These are phyloP conservation scores for Elmis aenea DNA, from an alignment of 2,888 invertebrate species.

Conservation along the genomic window DNA sequence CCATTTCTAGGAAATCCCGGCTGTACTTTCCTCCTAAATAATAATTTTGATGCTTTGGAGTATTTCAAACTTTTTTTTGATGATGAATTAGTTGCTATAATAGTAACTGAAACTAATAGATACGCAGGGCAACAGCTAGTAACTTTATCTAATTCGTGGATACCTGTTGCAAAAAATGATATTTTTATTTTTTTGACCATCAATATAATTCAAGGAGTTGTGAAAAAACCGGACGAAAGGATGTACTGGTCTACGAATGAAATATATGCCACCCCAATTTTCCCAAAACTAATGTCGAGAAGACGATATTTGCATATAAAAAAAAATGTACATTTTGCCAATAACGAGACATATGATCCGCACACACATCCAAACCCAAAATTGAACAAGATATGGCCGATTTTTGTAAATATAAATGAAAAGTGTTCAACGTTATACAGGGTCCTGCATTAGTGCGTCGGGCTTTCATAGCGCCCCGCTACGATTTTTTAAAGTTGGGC, in stretches of 20 bases:
- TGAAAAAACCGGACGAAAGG: too few species aligned
- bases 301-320: constrained; percentile 1
- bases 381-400: constrained; percentile 22
- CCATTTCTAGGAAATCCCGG: not conserved
- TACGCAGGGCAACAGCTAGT: constrained; percentile 4
- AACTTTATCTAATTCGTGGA: not conserved
- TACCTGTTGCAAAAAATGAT: not conserved
- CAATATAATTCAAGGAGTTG: constrained; percentile 3
- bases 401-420: constrained; percentile 12
- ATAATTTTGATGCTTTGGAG: not conserved
- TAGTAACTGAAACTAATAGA: too few species aligned
- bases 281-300: not conserved
- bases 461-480: too few species aligned
- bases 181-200: constrained; percentile 2
- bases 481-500: too few species aligned
- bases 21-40: not conserved
- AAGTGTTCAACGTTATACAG: constrained; percentile 10
- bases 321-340: constrained; percentile 2
- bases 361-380: constrained; percentile 16
- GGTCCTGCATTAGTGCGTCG: too few species aligned
- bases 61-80: constrained; percentile 1
- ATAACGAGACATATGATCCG: constrained; percentile 1
- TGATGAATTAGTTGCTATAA: constrained; percentile 1
- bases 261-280: constrained; percentile 1
- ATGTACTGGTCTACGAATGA: constrained; percentile 4